phyloP scores from a whole-genome alignment of 2,797 vertebrate species.

The Scomberomorus guttatus region DNA sequence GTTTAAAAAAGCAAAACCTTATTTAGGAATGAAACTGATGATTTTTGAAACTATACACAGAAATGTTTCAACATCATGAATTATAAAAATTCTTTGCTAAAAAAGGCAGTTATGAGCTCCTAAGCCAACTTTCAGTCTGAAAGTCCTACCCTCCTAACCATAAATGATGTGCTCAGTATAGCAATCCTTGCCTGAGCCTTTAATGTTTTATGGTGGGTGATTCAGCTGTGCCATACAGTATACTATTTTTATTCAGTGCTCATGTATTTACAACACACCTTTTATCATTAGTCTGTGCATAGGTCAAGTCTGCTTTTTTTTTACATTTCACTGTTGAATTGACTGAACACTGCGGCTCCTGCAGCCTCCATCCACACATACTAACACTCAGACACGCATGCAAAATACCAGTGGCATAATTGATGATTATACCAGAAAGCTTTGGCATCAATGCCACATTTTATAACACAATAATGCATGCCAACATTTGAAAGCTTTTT shows the following conservation, averaged over 20 bases:
- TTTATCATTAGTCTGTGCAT: slow-evolving; percentile 48
- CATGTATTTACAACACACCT: slow-evolving; percentile 60
- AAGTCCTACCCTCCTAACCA: slow-evolving; percentile 28
- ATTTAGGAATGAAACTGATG: slow-evolving; percentile 7
- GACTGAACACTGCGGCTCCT: slow-evolving; percentile 42
- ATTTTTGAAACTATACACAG: slow-evolving; percentile 11
- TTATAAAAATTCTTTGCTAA: slow-evolving; percentile 27
- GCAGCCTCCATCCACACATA: slow-evolving; percentile 37
- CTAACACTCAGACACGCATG: slow-evolving; percentile 39
- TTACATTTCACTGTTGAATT: slow-evolving; percentile 51
- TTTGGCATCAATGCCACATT: slow-evolving; percentile 67
- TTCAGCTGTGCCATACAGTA: slow-evolving; percentile 21
- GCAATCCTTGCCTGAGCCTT: slow-evolving; percentile 39
- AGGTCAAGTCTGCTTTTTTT: slow-evolving; percentile 58
- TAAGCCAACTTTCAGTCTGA: slow-evolving; percentile 44
- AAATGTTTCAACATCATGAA: slow-evolving; percentile 43
- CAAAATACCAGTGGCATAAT: slow-evolving; percentile 59
- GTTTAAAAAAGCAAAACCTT: slow-evolving; percentile 2
- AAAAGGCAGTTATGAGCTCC: slow-evolving; percentile 43
- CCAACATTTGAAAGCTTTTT: slow-evolving; percentile 59
- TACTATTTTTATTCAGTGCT: slow-evolving; percentile 36
- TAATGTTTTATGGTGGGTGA: slow-evolving; percentile 55
- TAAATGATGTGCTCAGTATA: slow-evolving; percentile 58
- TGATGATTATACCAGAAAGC: slow-evolving; percentile 68
- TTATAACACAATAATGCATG: slow-evolving; percentile 59